These are phyloP conservation scores for Planiliza haematocheilus DNA, from an alignment of 2,113 vertebrate genomes.

Conservation along the genomic window DNA sequence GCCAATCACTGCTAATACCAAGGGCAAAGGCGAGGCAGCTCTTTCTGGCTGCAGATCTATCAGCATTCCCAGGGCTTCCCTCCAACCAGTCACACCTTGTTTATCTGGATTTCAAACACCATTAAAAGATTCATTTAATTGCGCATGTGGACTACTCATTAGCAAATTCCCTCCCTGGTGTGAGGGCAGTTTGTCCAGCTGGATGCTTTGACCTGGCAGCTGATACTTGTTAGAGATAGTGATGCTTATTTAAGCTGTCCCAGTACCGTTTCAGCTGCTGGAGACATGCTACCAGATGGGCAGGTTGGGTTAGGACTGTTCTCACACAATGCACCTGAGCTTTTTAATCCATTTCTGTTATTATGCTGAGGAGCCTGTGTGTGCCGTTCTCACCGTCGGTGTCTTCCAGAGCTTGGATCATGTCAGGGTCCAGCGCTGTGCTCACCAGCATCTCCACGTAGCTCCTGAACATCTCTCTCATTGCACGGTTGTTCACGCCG, in stretches of 20 bases:
- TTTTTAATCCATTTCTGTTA: constrained; percentile 6
- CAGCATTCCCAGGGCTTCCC: constrained; percentile 32
- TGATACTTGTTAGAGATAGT: not conserved
- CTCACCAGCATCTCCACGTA: constrained; percentile 96
- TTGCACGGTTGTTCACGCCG: constrained; percentile 90
- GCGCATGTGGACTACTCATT: not conserved
- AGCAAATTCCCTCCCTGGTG: not conserved
- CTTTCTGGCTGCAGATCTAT: constrained; percentile 28
- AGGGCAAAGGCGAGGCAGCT: constrained; percentile 42
- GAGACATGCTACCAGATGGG: constrained; percentile 3
- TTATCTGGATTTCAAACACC: constrained; percentile 27
- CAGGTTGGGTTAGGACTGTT: not conserved
- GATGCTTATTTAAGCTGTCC: constrained; percentile 14
- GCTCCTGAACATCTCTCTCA: constrained; percentile 96
- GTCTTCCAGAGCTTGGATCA: constrained; percentile 96
- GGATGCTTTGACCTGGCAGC: constrained; percentile 31
- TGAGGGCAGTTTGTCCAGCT: constrained; percentile 24
- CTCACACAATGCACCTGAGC: not conserved
- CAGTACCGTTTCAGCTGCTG: constrained; percentile 4
- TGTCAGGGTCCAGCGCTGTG: constrained; percentile 93
- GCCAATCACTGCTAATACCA: constrained; percentile 53
- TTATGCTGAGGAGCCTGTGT: constrained; percentile 1
- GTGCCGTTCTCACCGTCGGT: constrained; percentile 85
- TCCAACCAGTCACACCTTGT: constrained; percentile 29
- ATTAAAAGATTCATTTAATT: constrained; percentile 11